Base-by-base conservation (phyloP, 2,888 invertebrate genomes). In the Hirtodrosophila duncani region DNA sequence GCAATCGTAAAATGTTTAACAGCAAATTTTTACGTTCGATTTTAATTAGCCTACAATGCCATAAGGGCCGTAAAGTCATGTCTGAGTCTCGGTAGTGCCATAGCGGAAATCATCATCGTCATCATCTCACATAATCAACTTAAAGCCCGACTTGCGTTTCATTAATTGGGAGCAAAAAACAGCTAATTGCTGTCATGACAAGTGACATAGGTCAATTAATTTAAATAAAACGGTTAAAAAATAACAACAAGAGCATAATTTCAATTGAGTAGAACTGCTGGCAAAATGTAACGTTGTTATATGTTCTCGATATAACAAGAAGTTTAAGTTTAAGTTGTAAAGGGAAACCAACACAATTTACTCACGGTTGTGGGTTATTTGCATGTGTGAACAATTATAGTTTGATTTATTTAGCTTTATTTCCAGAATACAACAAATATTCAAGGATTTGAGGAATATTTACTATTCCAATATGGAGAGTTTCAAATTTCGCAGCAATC, bases 111-210 rank as follows among this genome's bases (percentile, higher is more conserved):
- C 48, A 14, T 52, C n/a, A n/a, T n/a, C n/a, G n/a, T 44, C 34
- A 20, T 14, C 21, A 53, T 46, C 29, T 57, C 46, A 42, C 52
- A 46, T 59, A 74, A 72, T 71, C 39, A 58, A 67, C 49, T 41
- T 51, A 44, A 62, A 77, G 62, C 41, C 39, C 14, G 42, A 31
- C 51, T 51, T 43, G 31, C 31, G 24, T 41, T 53, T 36, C 36
- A 66, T 66, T 81, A 75, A 75, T 81, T 75, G 63, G 61, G 57
- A 30, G 21, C 14, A 30, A 18, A 59, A 46, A 18, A 30, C n/a
- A 49, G 60, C 63, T 81, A 77, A 77, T 77, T 81, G 81, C 77
- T 79, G 63, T 70, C 75, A 74, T 58, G 67, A 63, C 63, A 57
- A 52, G 64, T 71, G 55, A 49, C 50, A 48, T 52, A 56, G 78